These are phyloP conservation scores for Atherinosoma microstoma DNA, from an alignment of 2,797 vertebrate genomes.

Conservation along the genomic window DNA sequence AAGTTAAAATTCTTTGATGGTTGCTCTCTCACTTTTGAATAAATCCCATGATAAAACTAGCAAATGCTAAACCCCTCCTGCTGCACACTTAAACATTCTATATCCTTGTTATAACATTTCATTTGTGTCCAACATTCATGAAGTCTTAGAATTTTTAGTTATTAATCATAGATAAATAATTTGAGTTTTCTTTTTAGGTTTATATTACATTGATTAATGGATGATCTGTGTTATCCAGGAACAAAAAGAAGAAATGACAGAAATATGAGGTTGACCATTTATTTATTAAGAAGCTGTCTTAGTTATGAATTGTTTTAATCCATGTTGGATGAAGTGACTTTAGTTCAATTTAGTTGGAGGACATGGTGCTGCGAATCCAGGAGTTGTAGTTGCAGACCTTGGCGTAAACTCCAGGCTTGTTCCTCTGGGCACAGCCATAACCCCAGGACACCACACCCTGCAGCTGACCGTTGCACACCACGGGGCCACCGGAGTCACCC, in stretches of 20 bases:
- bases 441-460: constrained; percentile 88
- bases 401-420: constrained; percentile 83
- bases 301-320: background rate
- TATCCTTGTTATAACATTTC: no score
- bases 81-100: no score
- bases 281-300: background rate
- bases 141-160: no score
- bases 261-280: constrained; percentile 2
- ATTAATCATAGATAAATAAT: no score
- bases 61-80: no score
- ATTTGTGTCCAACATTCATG: no score
- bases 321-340: background rate
- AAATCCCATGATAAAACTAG: no score
- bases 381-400: constrained; percentile 84
- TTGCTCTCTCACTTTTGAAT: no score
- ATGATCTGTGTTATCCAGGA: background rate
- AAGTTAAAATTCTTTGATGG: no score
- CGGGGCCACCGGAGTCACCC: constrained; percentile 86
- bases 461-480: constrained; percentile 80
- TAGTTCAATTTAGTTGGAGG: constrained; percentile 69
- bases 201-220: background rate
- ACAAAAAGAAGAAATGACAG: constrained; percentile 2
- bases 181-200: background rate
- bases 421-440: constrained; percentile 80
- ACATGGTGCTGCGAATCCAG: constrained; percentile 82